Conservation (phyloP, 2,113 vertebrate species). For the Tragelaphus scriptus region DNA sequence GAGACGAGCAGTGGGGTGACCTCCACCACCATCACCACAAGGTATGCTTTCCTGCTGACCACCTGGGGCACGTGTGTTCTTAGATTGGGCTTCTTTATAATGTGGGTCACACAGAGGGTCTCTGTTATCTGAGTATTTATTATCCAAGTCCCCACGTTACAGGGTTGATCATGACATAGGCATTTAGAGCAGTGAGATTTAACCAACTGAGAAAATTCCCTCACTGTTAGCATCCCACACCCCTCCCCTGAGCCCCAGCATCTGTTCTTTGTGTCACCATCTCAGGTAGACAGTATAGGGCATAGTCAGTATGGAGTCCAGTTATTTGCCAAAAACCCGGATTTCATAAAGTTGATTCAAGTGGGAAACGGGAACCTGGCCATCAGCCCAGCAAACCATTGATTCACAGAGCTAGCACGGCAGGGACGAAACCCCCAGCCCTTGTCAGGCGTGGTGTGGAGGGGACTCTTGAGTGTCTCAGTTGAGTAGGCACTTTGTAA, state of each 20-base stretch:
- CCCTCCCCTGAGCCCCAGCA: neutral
- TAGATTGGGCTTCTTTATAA: too few species aligned
- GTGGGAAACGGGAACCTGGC: neutral
- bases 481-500: too few species aligned
- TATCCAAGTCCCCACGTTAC: too few species aligned
- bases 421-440: too few species aligned
- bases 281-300: neutral
- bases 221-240: fast-evolving
- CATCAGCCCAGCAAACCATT: fast-evolving
- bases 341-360: too few species aligned
- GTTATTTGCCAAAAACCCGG: too few species aligned
- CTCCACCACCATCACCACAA: constrained; percentile 74
- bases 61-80: fast-evolving
- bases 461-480: neutral
- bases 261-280: neutral
- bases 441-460: neutral
- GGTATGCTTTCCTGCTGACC: constrained; percentile 45
- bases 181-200: neutral
- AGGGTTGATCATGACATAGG: too few species aligned
- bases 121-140: neutral
- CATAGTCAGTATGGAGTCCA: neutral
- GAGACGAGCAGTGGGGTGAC: constrained; percentile 53
- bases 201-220: neutral
- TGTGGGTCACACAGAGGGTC: too few species aligned
- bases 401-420: neutral